These are phyloP conservation scores for Hippocampus kuda DNA, from an alignment of 2,797 vertebrate genomes.

Conservation along the genomic window DNA sequence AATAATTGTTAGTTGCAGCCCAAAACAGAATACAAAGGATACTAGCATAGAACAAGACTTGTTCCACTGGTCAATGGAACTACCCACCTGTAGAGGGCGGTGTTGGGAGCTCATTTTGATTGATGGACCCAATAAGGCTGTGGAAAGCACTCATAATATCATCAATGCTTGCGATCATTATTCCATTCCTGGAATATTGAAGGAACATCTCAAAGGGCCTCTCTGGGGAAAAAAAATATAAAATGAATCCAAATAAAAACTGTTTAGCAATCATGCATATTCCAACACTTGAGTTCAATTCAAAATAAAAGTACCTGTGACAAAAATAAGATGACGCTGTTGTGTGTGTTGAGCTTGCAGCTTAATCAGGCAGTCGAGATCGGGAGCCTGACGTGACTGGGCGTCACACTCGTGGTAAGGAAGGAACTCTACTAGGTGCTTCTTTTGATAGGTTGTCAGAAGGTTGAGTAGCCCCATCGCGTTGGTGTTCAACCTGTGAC, in stretches of 20 bases:
- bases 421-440: conserved; percentile 92
- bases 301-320: conserved; percentile 73
- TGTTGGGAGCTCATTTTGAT: conserved; percentile 68
- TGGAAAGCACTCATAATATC: conserved; percentile 84
- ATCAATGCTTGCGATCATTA: conserved; percentile 82
- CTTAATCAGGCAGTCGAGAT: conserved; percentile 88
- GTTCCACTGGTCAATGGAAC: background rate
- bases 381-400: conserved; percentile 83
- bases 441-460: conserved; percentile 85
- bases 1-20: too few relatives aligned
- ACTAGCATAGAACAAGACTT: too few relatives aligned
- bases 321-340: conserved; percentile 86
- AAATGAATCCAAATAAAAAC: background rate
- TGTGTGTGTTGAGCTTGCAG: conserved; percentile 92
- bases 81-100: conserved; percentile 63
- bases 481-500: conserved; percentile 77
- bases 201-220: conserved; percentile 67
- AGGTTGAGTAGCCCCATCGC: conserved; percentile 81
- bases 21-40: background rate
- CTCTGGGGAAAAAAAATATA: conserved; percentile 47
- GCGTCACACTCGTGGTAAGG: conserved; percentile 94
- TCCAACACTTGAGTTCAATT: background rate
- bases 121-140: conserved; percentile 76
- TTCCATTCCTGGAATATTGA: conserved; percentile 76
- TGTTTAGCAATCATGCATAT: background rate